Base-by-base conservation (phyloP, 2,888 invertebrate genomes). In the Stenolophus ochropezus region DNA sequence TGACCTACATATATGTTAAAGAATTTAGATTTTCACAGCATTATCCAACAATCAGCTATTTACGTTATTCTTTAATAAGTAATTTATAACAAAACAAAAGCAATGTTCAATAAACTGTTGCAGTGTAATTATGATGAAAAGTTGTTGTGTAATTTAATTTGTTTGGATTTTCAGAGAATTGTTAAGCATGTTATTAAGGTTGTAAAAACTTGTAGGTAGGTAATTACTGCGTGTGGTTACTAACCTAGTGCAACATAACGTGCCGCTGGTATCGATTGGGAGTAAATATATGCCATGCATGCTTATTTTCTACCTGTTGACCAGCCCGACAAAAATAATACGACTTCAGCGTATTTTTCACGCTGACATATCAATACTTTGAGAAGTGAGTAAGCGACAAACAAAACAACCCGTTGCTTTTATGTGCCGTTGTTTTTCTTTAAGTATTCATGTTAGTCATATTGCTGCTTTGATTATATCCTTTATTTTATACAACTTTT, bases 251-350 rank as follows among this genome's bases (percentile, higher is more conserved):
- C 21, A 23, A 61, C 61, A 11, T 25, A 23, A 14, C 61, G 61
- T 23, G 25, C 11, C 8, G 33, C 14, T n/a, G 14, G 21, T 61
- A 61, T 61, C 21, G 61, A 61, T 61, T 61, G 5, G 23, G 5
- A 8, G 21, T 25, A 61, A 61, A 61, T 61, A 61, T 23, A 61
- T 5, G 61, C 61, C n/a, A 14, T 61, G 61, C 25, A 23, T 61
- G 61, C 20, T 56, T 61, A 61, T 61, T 61, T 61, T 61, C 25
- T 61, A 61, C 61, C 61, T 61, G 61, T 61, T 61, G 25, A 58
- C 61, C 58, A 25, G 11, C 21, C 61, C n/a, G 14, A 61, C 61
- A 61, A 25, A 25, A 61, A 23, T 61, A 14, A 61, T 25, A 25
- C n/a, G 4, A n/a, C 61, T 23, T 23, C 61, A 61, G 25, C 61